Conservation (phyloP, 2,113 vertebrate genomes). For the Procavia capensis region DNA sequence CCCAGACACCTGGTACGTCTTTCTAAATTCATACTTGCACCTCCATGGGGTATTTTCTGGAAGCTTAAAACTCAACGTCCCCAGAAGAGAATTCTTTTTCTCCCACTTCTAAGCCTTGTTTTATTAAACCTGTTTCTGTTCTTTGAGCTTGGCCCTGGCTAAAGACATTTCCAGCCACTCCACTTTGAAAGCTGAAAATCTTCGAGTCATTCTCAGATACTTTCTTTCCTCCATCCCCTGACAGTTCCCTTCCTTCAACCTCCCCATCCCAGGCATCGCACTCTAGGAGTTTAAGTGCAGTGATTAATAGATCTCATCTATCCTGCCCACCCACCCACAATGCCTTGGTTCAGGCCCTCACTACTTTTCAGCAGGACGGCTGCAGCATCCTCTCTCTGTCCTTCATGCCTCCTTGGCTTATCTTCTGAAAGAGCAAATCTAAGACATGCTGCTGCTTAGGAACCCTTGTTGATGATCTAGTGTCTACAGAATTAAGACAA, state of each 20-base stretch:
- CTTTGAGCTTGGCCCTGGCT: neutral
- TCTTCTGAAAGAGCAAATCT: neutral
- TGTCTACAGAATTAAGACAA: neutral
- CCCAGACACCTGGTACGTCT: neutral
- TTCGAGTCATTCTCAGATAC: neutral
- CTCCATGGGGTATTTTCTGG: neutral
- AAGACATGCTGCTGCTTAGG: neutral
- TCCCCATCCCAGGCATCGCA: neutral
- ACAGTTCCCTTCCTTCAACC: neutral
- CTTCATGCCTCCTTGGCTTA: neutral
- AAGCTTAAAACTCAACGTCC: neutral
- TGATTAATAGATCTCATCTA: neutral
- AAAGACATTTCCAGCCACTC: neutral
- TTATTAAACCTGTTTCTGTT: neutral
- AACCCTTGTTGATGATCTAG: neutral
- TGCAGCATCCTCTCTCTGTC: neutral
- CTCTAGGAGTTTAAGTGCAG: neutral
- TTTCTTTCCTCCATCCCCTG: neutral
- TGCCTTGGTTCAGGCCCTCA: neutral
- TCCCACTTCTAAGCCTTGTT: neutral
- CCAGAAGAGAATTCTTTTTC: neutral
- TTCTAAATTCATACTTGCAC: neutral
- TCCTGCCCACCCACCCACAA: neutral
- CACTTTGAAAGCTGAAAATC: neutral
- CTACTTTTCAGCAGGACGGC: neutral